Base-by-base conservation (phyloP, 2,888 invertebrate genomes). In the Oscheius sp. region DNA sequence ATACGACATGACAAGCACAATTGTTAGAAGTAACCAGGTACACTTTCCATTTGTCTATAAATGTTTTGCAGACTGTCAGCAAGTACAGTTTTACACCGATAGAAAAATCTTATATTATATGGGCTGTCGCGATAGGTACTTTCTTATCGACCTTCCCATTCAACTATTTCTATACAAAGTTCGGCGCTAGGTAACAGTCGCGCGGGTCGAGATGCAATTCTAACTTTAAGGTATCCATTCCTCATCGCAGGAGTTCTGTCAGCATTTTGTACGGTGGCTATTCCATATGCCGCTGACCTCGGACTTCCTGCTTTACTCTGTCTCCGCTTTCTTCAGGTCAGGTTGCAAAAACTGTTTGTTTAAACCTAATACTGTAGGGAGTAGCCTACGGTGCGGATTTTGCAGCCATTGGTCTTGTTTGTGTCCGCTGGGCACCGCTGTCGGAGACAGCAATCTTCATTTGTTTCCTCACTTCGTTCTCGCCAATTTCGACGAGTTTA, bases 401-500 rank as follows among this genome's bases (percentile, higher is more conserved):
- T 68, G 82, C 84, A 13, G 81, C 82, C 32, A 83, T 84, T 65
- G 84, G 84, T 48, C 74, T 84, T 47, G 76, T 84, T 0, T 76
- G 76, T 35, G 77, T 78, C 2, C 74, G 85, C 63, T 86, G 86
- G 86, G 86, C 86, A 0, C 82, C 85, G 3, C 75, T 86, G 0
- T 51, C 71, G 13, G 84, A 86, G 60, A 83, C 83, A 29, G 85
- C 82, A 0, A 79, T 85, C n/a, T 86, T 86, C 76, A 82, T 86
- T 50, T 76, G 81, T 1, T 73, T 82, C 10, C 74, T 86, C 11
- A 86, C 86, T 2, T 84, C 84, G 2, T 86, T 86, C 65, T 80
- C 86, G 7, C 81, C 86, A 0, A 62, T 86, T 33, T 80, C 86
- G 32, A 79, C 79, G 4, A 77, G 79, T 32, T 73, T 86, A 11